Percentiles rank a stretch among this genome's conserved stretches.
These are phyloP conservation scores for Drosophila dives DNA, from an alignment of 2,888 invertebrate species.

Conservation along the genomic window DNA sequence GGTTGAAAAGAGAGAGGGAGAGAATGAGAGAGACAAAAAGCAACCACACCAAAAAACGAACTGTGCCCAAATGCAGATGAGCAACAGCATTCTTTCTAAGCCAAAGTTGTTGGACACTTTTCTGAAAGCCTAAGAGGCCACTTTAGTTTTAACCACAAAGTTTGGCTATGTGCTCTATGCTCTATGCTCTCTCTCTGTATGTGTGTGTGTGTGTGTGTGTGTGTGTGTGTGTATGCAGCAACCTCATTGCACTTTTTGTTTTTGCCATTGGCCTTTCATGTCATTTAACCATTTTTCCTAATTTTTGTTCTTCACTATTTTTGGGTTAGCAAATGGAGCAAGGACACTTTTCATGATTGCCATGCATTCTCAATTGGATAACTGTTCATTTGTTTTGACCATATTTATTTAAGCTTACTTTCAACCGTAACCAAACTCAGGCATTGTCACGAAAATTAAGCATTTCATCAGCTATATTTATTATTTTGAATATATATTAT, in stretches of 20 bases:
- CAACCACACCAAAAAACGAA: slow-evolving; percentile 33
- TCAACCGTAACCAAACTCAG: slow-evolving; percentile 42
- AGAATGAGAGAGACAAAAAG: background rate
- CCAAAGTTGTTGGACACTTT: slow-evolving; percentile 75
- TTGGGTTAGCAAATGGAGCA: slow-evolving; percentile 28
- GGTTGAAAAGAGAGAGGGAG: background rate
- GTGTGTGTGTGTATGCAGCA: slow-evolving; percentile 28
- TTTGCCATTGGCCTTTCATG: slow-evolving; percentile 72
- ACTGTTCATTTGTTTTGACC: slow-evolving; percentile 36
- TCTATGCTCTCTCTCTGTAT: background rate
- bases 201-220: slow-evolving; percentile 19
- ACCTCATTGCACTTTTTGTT: slow-evolving; percentile 76
- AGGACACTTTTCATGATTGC: slow-evolving; percentile 65
- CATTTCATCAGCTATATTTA: background rate
- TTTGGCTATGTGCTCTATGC: slow-evolving; percentile 47
- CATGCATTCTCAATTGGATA: slow-evolving; percentile 36
- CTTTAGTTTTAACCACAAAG: slow-evolving; percentile 77
- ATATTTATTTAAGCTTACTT: slow-evolving; percentile 41
- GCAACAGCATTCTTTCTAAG: slow-evolving; percentile 63
- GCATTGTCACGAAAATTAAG: background rate
- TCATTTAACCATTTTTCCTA: slow-evolving; percentile 68
- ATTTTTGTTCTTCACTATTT: slow-evolving; percentile 17
- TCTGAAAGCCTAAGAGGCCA: slow-evolving; percentile 76
- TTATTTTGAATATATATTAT: slow-evolving; percentile 32
- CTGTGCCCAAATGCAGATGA: slow-evolving; percentile 59